Percentiles rank a stretch among this genome's conserved stretches.
phyloP scores from a whole-genome alignment of 2,888 invertebrate genomes.

The Formica aserva region DNA sequence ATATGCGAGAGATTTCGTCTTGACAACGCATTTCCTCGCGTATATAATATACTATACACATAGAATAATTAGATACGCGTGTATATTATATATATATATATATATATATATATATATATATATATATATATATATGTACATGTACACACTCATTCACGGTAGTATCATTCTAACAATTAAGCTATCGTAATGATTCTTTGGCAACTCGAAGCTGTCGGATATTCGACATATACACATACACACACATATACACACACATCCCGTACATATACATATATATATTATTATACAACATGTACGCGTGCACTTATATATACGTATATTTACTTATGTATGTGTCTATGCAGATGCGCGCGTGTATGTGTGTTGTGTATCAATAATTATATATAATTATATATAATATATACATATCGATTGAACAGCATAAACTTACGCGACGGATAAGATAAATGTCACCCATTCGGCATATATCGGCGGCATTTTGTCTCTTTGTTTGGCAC shows the following conservation, averaged over 20 bases:
- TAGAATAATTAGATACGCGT: constrained; percentile 39
- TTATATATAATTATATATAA: constrained; percentile 20
- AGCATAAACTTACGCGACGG: constrained; percentile 71
- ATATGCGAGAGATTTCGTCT: background rate
- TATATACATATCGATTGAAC: constrained; percentile 55
- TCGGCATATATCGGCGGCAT: constrained; percentile 56
- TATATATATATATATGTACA: constrained; percentile 30
- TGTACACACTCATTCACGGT: constrained; percentile 37
- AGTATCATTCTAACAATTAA: constrained; percentile 42
- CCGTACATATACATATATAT: constrained; percentile 58
- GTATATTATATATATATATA: background rate
- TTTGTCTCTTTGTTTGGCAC: constrained; percentile 66
- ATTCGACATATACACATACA: constrained; percentile 53
- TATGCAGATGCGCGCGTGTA: constrained; percentile 27
- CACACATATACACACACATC: constrained; percentile 28
- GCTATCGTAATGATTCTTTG: constrained; percentile 71
- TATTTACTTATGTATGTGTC: constrained; percentile 47
- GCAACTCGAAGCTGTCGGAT: constrained; percentile 72
- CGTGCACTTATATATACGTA: constrained; percentile 61
- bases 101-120: constrained; percentile 19
- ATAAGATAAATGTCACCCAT: constrained; percentile 57
- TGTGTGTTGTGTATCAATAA: constrained; percentile 20
- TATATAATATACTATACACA: constrained; percentile 38
- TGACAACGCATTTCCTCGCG: constrained; percentile 13
- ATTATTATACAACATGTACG: constrained; percentile 42